phyloP scores from a whole-genome alignment of 2,797 vertebrate genomes.

The Philypnodon macrostomus region DNA sequence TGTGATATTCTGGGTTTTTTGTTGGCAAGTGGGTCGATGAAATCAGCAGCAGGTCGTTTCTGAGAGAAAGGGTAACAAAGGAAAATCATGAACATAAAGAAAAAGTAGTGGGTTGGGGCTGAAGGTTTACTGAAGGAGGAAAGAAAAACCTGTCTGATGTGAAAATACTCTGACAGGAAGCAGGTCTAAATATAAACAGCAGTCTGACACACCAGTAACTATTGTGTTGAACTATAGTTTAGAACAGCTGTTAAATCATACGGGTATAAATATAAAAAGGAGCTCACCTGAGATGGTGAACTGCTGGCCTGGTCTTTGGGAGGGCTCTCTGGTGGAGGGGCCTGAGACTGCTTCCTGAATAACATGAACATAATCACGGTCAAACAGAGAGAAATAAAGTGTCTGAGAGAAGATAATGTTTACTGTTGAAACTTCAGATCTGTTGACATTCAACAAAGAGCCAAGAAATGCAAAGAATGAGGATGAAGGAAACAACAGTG shows the following conservation, averaged over 20 bases:
- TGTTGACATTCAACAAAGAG: not conserved
- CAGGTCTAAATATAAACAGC: slow-evolving; percentile 45
- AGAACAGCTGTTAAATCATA: not conserved
- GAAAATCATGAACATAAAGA: slow-evolving; percentile 2
- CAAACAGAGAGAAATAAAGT: not conserved
- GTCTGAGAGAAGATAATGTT: no score
- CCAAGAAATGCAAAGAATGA: not conserved
- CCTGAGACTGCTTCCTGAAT: slow-evolving; percentile 85
- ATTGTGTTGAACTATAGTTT: no score
- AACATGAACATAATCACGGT: slow-evolving; percentile 14
- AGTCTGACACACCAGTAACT: slow-evolving; percentile 44
- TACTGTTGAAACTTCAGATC: no score
- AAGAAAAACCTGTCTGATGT: no score
- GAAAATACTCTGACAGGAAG: slow-evolving; percentile 40
- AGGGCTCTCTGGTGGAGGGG: slow-evolving; percentile 81
- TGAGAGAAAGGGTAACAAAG: slow-evolving; percentile 50
- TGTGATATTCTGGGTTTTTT: slow-evolving; percentile 95
- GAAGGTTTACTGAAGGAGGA: no score
- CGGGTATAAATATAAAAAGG: slow-evolving; percentile 1
- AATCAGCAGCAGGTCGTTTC: slow-evolving; percentile 89
- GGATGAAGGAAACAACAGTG: not conserved
- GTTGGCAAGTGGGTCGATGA: slow-evolving; percentile 88
- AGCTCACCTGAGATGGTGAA: slow-evolving; percentile 81
- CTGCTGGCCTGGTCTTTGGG: slow-evolving; percentile 82
- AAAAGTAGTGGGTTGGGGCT: no score